A percentile compares a stretch with the other conserved stretches of the same genome.
phyloP scores from a whole-genome alignment of 2,888 invertebrate genomes.

The Lasioglossum calceatum region DNA sequence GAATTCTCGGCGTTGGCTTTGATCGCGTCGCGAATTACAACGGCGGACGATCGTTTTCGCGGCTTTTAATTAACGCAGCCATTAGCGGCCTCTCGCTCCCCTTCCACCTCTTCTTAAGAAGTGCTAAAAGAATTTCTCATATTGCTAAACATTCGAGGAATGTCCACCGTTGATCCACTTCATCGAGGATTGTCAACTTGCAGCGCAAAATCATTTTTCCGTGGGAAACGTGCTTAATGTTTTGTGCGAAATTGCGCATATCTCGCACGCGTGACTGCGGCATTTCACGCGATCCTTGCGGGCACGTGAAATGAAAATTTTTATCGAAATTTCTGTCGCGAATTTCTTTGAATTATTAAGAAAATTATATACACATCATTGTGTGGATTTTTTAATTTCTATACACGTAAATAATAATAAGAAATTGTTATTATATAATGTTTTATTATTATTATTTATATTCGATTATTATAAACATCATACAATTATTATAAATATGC shows the following conservation, averaged over 20 bases:
- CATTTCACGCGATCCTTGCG: background rate
- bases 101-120: background rate
- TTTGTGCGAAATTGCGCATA: conserved; percentile 6
- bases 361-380: too few relatives aligned
- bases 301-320: background rate
- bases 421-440: background rate
- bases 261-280: conserved; percentile 2
- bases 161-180: background rate
- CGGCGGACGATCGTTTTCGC: background rate
- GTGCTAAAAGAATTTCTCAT: conserved; percentile 3
- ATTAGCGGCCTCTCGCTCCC: background rate
- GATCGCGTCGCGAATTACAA: background rate
- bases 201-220: background rate
- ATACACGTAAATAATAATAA: background rate
- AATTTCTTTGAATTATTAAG: background rate
- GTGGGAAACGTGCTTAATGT: background rate
- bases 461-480: background rate
- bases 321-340: background rate
- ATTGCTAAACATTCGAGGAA: conserved; percentile 7
- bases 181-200: background rate
- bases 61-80: conserved; percentile 7
- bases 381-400: background rate
- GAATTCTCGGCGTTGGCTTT: conserved; percentile 2
- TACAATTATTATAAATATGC: background rate
- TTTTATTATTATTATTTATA: background rate